phyloP scores from a whole-genome alignment of 1,140 invertebrate species.

The Drosophila suzukii region DNA sequence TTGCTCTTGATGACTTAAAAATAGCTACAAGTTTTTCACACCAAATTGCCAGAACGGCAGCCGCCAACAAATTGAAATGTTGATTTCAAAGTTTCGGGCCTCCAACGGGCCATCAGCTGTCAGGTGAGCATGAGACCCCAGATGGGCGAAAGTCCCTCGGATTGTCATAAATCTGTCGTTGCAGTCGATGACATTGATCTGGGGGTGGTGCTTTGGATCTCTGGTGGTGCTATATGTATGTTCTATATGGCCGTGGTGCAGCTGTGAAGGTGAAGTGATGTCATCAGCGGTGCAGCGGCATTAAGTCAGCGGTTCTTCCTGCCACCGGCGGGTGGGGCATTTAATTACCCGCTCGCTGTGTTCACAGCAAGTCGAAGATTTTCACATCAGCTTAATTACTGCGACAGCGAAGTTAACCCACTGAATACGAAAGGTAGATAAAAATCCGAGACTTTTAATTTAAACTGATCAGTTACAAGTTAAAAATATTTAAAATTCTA shows the following conservation, averaged over 20 bases:
- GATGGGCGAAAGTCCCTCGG: constrained; percentile 25
- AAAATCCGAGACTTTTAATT: background rate
- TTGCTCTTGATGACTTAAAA: constrained; percentile 57
- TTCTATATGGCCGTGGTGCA: constrained; percentile 6
- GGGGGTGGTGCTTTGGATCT: constrained; percentile 11
- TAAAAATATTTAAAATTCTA: no score
- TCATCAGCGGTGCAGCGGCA: constrained; percentile 12
- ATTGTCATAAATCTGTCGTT: constrained; percentile 75
- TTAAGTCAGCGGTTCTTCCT: constrained; percentile 54
- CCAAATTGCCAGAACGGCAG: constrained; percentile 54
- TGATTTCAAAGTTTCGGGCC: constrained; percentile 70
- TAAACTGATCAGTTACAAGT: background rate
- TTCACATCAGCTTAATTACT: constrained; percentile 75
- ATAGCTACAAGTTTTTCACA: constrained; percentile 77
- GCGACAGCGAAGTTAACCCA: constrained; percentile 7
- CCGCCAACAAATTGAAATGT: constrained; percentile 76
- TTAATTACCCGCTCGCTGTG: constrained; percentile 71
- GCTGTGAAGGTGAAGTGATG: background rate
- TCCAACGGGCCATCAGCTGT: constrained; percentile 48
- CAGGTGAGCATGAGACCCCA: constrained; percentile 59
- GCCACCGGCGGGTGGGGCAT: constrained; percentile 35
- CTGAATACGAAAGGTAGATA: background rate
- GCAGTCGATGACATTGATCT: constrained; percentile 57
- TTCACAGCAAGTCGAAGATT: constrained; percentile 74
- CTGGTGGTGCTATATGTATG: background rate